Base-by-base conservation (phyloP, 2,113 vertebrate species). In the Phycodurus eques region DNA sequence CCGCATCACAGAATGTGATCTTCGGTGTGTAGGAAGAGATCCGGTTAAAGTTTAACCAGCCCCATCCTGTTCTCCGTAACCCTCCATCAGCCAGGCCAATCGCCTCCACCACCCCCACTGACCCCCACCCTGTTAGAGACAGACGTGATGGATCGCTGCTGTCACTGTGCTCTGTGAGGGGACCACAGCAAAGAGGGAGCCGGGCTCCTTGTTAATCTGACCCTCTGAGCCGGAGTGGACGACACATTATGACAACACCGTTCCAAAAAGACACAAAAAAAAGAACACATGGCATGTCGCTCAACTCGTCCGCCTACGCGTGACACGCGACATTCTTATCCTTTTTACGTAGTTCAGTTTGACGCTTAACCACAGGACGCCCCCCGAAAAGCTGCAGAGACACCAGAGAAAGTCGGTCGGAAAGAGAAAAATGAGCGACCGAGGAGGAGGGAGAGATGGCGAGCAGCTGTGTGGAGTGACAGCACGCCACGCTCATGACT, bases 31-130 rank as follows among this genome's bases (percentile, higher is more conserved):
- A 88, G 91, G 91, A 91, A 90, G 90, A 81, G 87, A 88, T 84
- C 92, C 94, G 93, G 96, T 97, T 96, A 96, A 98, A 95, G 87
- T 96, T 98, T 98, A 98, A 98, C 96, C 92, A 95, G 92, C 85
- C 85, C 91, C 89, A 89, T 93, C 93, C 94, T 90, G 86, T 79
- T 88, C 84, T 67, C 78, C n/a, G 14, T 70, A 73, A 57, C 56
- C 72, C 80, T 84, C 76, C 76, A 80, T 87, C 81, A 87, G 80
- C 76, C 64, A 35, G 83, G 72, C 64, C 76, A 44, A 51, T 65
- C 39, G 74, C 83, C 79, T 80, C 87, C 86, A 83, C 87, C 86
- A 83, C 87, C 86, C 80, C 83, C 82, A 80, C 73, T 79, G 75
- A 88, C 82, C 84, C 88, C 94, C 94, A 94, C 93, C 90, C 93